Conservation (phyloP, 2,113 vertebrate genomes). For the Rhynchopsitta pachyrhyncha region DNA sequence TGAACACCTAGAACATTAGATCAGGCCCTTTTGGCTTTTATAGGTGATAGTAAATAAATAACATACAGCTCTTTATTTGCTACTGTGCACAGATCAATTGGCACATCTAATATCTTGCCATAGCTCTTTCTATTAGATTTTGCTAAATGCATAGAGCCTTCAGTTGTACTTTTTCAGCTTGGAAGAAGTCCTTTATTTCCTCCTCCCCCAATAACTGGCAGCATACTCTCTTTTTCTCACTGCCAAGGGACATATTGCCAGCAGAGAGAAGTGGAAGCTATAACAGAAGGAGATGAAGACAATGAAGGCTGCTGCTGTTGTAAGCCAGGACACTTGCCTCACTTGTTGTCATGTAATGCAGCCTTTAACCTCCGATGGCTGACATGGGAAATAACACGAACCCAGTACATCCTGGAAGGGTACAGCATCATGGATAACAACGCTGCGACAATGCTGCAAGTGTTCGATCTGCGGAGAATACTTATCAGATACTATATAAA, state of each 20-base stretch:
- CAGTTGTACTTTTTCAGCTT: not conserved
- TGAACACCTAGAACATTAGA: not conserved
- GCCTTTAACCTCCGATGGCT: constrained; percentile 97
- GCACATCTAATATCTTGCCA: not conserved
- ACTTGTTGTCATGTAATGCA: constrained; percentile 92
- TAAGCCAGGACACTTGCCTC: constrained; percentile 89
- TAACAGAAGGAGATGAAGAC: constrained; percentile 94
- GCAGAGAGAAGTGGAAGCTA: constrained; percentile 97
- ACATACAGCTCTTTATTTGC: not conserved
- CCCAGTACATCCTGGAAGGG: constrained; percentile 94
- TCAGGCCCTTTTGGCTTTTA: not conserved
- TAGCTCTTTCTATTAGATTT: not conserved
- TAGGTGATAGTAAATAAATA: not conserved
- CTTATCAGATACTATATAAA: constrained; percentile 95
- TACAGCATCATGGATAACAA: constrained; percentile 98
- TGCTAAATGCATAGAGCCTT: not conserved
- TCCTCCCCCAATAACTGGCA: constrained; percentile 15
- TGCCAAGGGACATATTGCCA: constrained; percentile 94
- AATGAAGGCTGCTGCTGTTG: constrained; percentile 95
- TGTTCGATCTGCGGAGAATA: constrained; percentile 93
- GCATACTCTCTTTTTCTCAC: constrained; percentile 34
- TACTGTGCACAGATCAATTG: not conserved
- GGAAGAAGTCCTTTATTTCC: not conserved
- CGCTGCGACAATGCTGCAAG: constrained; percentile 94
- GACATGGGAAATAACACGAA: constrained; percentile 92